Evolutionary conservation across 2,888 invertebrate species (phyloP).

Genomic region (Balanococcus diminutus): DNA sequence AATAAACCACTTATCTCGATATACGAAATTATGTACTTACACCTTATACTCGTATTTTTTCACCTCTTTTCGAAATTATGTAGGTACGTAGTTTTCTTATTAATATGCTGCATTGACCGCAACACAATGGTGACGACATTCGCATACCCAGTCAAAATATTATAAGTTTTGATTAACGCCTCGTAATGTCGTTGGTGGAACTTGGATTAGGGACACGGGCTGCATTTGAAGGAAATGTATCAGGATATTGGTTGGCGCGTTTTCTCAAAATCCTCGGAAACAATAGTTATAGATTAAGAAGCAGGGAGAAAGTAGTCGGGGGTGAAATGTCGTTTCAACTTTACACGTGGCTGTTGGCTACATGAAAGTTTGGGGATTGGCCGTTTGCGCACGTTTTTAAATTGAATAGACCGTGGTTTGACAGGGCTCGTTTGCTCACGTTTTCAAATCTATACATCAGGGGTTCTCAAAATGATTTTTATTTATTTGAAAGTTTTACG

Average conservation of each 20-base stretch:
- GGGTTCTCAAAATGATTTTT: too few relatives aligned
- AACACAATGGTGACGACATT: background rate
- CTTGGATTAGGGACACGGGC: too few relatives aligned
- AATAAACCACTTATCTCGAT: background rate
- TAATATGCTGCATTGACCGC: background rate
- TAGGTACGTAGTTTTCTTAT: background rate
- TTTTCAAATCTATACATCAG: too few relatives aligned
- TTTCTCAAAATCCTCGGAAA: slow-evolving; percentile 33
- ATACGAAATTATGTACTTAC: background rate
- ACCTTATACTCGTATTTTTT: background rate
- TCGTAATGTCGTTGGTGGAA: background rate
- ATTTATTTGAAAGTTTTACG: too few relatives aligned
- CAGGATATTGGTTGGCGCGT: background rate
- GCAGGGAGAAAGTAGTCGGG: background rate
- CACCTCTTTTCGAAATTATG: background rate
- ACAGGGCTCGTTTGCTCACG: too few relatives aligned
- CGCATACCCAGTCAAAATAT: background rate
- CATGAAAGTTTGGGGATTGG: slow-evolving; percentile 28
- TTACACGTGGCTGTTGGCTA: slow-evolving; percentile 30
- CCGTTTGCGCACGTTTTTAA: too few relatives aligned
- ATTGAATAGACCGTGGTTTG: too few relatives aligned
- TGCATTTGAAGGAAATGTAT: slow-evolving; percentile 39
- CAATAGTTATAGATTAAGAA: slow-evolving; percentile 39
- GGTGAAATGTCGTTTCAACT: slow-evolving; percentile 20
- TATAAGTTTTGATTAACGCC: slow-evolving; percentile 1